Evolutionary conservation across 2,797 vertebrate genomes (phyloP).

Genomic region (Dryobates pubescens): DNA sequence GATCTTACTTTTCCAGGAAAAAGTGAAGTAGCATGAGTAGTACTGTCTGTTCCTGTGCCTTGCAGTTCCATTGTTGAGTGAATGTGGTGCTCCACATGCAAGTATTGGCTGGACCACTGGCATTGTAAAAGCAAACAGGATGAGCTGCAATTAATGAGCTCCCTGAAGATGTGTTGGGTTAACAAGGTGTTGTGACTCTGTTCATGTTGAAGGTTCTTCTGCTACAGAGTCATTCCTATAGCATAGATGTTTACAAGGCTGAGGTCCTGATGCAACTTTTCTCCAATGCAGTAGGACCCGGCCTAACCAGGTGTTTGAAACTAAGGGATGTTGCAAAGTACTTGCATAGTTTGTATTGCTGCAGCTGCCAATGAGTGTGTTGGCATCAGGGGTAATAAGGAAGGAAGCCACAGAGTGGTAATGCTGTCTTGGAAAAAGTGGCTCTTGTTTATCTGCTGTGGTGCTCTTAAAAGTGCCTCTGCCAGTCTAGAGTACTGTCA

Average conservation of each 20-base stretch:
- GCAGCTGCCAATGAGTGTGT: background rate
- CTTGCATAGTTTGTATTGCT: background rate
- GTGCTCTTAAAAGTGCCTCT: background rate
- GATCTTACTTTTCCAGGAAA: background rate
- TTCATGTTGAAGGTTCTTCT: background rate
- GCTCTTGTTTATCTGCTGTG: background rate
- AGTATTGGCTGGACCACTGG: background rate
- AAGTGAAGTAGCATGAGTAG: background rate
- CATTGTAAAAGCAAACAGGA: background rate
- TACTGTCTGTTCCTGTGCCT: background rate
- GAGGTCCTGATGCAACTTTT: background rate
- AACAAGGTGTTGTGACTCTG: background rate
- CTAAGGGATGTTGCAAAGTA: background rate
- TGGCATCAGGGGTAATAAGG: background rate
- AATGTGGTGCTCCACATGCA: accelerated
- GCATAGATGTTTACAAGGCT: background rate
- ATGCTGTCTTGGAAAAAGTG: background rate
- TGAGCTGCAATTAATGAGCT: background rate
- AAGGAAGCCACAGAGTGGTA: background rate
- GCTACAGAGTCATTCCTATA: background rate
- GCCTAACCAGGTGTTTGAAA: background rate
- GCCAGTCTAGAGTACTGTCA: background rate
- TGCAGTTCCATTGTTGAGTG: background rate
- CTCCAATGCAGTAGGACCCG: background rate
- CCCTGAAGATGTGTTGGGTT: background rate